Conservation (phyloP, 2,797 vertebrate genomes). For the Pseudochaenichthys georgianus region DNA sequence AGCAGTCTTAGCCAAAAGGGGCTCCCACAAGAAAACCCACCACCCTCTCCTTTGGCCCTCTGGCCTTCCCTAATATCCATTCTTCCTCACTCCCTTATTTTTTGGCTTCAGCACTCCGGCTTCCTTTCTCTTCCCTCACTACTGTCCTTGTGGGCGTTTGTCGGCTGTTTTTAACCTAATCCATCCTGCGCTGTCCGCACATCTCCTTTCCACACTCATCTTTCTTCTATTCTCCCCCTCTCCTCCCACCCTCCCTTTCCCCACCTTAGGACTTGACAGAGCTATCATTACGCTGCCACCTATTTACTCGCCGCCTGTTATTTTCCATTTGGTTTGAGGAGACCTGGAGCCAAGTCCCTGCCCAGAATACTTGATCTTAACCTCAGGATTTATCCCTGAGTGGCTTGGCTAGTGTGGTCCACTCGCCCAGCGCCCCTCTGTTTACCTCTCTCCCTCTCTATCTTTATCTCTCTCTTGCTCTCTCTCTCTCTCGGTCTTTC, state of each 20-base stretch:
- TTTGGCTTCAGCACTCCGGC: neutral
- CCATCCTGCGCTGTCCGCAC: constrained; percentile 5
- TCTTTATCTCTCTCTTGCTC: constrained; percentile 17
- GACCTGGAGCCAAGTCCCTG: constrained; percentile 70
- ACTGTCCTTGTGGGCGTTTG: neutral
- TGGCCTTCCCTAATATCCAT: constrained; percentile 3
- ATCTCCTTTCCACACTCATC: constrained; percentile 18
- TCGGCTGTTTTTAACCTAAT: constrained; percentile 17
- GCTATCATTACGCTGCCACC: constrained; percentile 78
- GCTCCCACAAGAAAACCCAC: constrained; percentile 40
- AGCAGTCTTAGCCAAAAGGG: constrained; percentile 32
- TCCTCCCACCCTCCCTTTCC: constrained; percentile 46
- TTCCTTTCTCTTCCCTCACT: constrained; percentile 1
- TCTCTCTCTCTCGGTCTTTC: constrained; percentile 37
- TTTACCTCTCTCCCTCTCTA: constrained; percentile 25
- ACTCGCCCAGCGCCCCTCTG: constrained; percentile 16
- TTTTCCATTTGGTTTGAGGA: constrained; percentile 78
- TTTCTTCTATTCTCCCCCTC: constrained; percentile 20
- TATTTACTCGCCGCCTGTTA: constrained; percentile 79
- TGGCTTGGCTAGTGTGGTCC: constrained; percentile 69
- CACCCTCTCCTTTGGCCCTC: constrained; percentile 31
- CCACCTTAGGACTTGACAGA: constrained; percentile 70
- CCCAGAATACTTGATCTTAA: constrained; percentile 73
- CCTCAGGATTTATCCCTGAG: constrained; percentile 72
- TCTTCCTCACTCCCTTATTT: neutral